A percentile compares a stretch with the other conserved stretches of the same genome.
Evolutionary conservation across 2,888 invertebrate genomes (phyloP).

Genomic region (Amorpha juglandis): DNA sequence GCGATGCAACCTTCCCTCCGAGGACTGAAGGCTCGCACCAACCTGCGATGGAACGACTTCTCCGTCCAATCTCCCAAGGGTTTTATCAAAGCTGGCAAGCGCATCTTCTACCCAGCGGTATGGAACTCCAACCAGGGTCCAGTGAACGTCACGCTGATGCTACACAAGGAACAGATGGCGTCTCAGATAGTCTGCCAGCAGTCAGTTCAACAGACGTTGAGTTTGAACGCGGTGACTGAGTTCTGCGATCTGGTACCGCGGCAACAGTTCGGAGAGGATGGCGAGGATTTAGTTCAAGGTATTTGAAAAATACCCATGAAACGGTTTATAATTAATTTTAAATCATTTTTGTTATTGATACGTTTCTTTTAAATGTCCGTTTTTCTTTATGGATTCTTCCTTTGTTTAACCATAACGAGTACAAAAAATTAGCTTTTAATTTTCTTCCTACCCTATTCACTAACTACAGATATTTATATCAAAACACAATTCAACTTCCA

Average conservation of each 20-base stretch:
- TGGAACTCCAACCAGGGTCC: slow-evolving; percentile 87
- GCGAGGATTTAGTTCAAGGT: slow-evolving; percentile 88
- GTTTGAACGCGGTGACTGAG: slow-evolving; percentile 90
- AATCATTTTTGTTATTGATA: not conserved
- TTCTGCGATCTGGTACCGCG: slow-evolving; percentile 91
- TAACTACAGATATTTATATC: too few species aligned
- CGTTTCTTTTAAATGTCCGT: too few species aligned
- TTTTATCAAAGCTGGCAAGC: slow-evolving; percentile 86
- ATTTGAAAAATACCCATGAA: too few species aligned
- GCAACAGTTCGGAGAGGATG: slow-evolving; percentile 86
- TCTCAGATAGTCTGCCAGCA: slow-evolving; percentile 86
- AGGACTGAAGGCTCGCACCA: slow-evolving; percentile 88
- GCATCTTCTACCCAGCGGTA: slow-evolving; percentile 90
- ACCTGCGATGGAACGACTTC: slow-evolving; percentile 90
- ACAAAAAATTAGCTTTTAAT: too few species aligned
- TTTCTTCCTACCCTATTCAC: too few species aligned
- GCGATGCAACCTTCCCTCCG: slow-evolving; percentile 88
- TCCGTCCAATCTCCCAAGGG: slow-evolving; percentile 81
- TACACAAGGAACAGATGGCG: slow-evolving; percentile 86
- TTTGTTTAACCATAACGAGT: too few species aligned
- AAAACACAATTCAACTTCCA: too few species aligned
- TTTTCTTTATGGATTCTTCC: too few species aligned
- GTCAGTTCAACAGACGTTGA: slow-evolving; percentile 85
- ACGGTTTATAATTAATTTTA: too few species aligned
- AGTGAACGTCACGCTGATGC: slow-evolving; percentile 87